Evolutionary conservation across 1,140 invertebrate genomes (phyloP), one percentile per base, ranked within the genome.

Genomic region (Schlechtendalia chinensis): DNA sequence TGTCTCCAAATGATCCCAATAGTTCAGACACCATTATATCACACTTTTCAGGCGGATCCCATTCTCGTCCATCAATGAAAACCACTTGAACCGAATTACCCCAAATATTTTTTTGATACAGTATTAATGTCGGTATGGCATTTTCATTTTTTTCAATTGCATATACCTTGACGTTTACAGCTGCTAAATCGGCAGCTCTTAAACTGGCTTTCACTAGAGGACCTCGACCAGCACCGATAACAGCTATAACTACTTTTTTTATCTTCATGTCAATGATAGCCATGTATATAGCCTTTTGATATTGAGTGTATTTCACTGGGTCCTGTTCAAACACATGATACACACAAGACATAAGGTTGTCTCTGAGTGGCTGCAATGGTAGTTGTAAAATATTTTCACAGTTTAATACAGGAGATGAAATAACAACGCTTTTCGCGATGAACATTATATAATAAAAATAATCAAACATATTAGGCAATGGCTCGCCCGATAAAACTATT

Each of bases 241-340:
- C 92, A 93, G 97, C 97, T 11, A 98, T 87, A 61, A 94, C 89
- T 87, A 86, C 45, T 19, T 79, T 63, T 61, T 79, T 61, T 11
- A 47, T 16, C 5, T 79, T 63, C 75, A 86, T 89, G 81, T 89
- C 87, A 12, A 87, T 83, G 4, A 98, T 86, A 16, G 95, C 96
- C 86, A 89, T 85, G 81, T 91, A 89, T 80, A 94, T 91, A 27
- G 93, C 97, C 82, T 89, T 89, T 87, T 97, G 93, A 87, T 99
- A 99, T 81, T 94, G 89, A 39, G 91, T 90, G 87, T 99, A 99
- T 86, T 99, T 99, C 0, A 97, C 88, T 14, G 96, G 95, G 90
- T 99, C 98, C 85, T 96, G 95, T 88, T 99, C 98, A 90, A 99
- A 99, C 12, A 98, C 91, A 88, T 98, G 96, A 86, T 99, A 99